Conservation (phyloP, 2,888 invertebrate species). For the Ophraella communa region DNA sequence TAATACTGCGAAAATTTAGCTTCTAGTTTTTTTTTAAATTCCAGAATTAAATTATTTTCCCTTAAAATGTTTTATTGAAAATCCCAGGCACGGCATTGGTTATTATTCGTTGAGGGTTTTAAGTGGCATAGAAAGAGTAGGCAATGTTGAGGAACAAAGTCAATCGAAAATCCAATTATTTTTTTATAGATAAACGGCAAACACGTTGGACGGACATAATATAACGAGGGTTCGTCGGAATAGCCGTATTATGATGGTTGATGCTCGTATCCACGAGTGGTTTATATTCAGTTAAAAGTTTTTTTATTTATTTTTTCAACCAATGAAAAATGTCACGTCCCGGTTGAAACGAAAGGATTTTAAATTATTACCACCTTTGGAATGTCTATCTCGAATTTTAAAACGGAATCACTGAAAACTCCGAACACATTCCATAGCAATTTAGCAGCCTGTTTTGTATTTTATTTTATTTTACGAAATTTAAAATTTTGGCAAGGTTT, state of each 20-base stretch:
- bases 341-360: constrained; percentile 8
- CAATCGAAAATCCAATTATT: constrained; percentile 41
- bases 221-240: constrained; percentile 10
- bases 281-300: constrained; percentile 11
- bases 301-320: constrained; percentile 4
- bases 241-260: constrained; percentile 13
- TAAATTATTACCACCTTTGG: constrained; percentile 19
- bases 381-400: constrained; percentile 14
- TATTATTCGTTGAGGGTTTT: not conserved
- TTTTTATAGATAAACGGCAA: constrained; percentile 31
- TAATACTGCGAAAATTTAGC: no score
- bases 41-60: not conserved
- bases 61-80: not conserved
- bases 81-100: not conserved
- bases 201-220: constrained; percentile 2
- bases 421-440: no score
- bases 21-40: no score
- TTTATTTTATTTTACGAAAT: no score
- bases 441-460: no score
- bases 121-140: constrained; percentile 21
- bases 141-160: constrained; percentile 31
- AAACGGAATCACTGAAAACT: not conserved
- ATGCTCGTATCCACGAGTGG: constrained; percentile 8
- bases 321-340: constrained; percentile 15
- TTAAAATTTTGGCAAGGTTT: no score